Conservation (phyloP, 2,797 vertebrate species). For the Amphiprion clarkii region DNA sequence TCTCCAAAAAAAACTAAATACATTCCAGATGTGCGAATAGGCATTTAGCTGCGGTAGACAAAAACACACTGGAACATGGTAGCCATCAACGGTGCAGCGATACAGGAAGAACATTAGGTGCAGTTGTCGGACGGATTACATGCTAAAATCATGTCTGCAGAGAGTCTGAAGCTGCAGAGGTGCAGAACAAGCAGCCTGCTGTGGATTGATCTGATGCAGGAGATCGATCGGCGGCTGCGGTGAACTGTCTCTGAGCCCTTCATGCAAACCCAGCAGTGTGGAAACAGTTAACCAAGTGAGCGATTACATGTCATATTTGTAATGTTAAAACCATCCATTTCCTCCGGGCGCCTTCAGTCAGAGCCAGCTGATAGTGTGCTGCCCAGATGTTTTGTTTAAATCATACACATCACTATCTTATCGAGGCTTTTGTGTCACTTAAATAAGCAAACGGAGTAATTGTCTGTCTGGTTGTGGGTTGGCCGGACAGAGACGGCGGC, state of each 20-base stretch:
- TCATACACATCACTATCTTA: slow-evolving; percentile 5
- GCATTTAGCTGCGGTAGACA: neutral
- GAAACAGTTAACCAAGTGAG: slow-evolving; percentile 44
- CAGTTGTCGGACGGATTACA: slow-evolving; percentile 20
- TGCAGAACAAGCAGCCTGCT: neutral
- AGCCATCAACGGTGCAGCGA: neutral
- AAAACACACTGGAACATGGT: neutral
- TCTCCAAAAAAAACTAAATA: neutral
- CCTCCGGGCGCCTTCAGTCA: slow-evolving; percentile 5
- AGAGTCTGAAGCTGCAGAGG: neutral
- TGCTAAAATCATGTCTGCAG: neutral
- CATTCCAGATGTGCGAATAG: slow-evolving; percentile 29
- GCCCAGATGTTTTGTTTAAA: slow-evolving; percentile 60
- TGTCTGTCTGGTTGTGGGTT: neutral
- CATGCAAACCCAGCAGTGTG: slow-evolving; percentile 17
- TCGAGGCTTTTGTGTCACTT: slow-evolving; percentile 9
- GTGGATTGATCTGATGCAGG: slow-evolving; percentile 6
- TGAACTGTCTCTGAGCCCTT: neutral
- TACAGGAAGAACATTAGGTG: slow-evolving; percentile 18
- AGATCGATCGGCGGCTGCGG: neutral
- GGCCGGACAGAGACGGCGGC: neutral
- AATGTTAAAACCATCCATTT: slow-evolving; percentile 45
- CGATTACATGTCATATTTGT: slow-evolving; percentile 37
- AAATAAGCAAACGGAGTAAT: slow-evolving; percentile 26
- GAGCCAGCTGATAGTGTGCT: slow-evolving; percentile 54